These are phyloP conservation scores for Xanthorhoe designata DNA, from an alignment of 2,888 invertebrate genomes.

Conservation along the genomic window DNA sequence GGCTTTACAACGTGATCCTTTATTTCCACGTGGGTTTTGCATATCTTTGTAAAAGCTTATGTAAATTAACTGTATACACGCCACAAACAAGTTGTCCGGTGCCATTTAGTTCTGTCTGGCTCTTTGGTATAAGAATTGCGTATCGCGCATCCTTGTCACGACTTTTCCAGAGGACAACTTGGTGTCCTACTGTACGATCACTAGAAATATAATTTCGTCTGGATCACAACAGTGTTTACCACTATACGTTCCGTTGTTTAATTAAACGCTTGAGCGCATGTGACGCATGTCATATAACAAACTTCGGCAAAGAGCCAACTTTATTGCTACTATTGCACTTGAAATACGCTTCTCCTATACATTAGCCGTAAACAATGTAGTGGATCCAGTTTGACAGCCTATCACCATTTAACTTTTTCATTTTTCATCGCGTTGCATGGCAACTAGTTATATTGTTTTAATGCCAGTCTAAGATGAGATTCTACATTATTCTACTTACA, in stretches of 20 bases:
- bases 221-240: constrained; percentile 52
- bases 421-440: background rate
- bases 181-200: too few species aligned
- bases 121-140: too few species aligned
- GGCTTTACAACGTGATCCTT: background rate
- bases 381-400: constrained; percentile 5
- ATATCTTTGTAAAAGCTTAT: background rate
- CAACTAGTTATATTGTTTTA: background rate
- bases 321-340: constrained; percentile 33
- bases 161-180: too few species aligned
- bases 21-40: background rate
- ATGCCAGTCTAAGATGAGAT: too few species aligned
- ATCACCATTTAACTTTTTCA: background rate
- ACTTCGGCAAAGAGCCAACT: constrained; percentile 42
- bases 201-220: constrained; percentile 39
- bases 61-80: background rate
- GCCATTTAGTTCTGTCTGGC: too few species aligned
- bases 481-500: too few species aligned
- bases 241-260: constrained; percentile 49
- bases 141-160: too few species aligned
- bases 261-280: constrained; percentile 58
- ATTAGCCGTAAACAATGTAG: constrained; percentile 12
- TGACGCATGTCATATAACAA: constrained; percentile 59
- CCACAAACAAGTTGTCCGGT: too few species aligned
- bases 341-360: constrained; percentile 22